A percentile compares a stretch with the other conserved stretches of the same genome.
Conservation (phyloP, 2,888 invertebrate genomes). For the Hypselothyrea guttata region DNA sequence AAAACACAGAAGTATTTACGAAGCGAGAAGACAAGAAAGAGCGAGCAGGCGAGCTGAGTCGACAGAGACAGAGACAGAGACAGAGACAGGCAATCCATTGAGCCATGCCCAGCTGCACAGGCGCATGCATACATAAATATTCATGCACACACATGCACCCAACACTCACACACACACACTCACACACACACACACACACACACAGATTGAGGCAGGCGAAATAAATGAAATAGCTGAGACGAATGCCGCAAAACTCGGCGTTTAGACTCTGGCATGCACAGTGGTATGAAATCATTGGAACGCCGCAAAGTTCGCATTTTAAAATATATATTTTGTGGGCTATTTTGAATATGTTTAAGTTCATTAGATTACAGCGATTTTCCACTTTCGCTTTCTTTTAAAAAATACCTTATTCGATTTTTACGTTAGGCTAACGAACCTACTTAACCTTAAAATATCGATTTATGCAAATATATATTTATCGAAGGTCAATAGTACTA, state of each 20-base stretch:
- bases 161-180: slow-evolving; percentile 1
- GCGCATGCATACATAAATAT: neutral
- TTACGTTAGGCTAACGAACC: no score
- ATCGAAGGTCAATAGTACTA: no score
- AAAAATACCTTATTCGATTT: no score
- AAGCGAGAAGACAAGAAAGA: slow-evolving; percentile 15
- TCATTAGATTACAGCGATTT: no score
- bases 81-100: slow-evolving; percentile 35
- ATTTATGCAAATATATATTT: no score
- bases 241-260: slow-evolving; percentile 58
- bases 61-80: slow-evolving; percentile 2
- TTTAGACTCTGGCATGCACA: slow-evolving; percentile 64
- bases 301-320: no score
- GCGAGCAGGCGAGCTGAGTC: neutral
- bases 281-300: slow-evolving; percentile 35
- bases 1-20: slow-evolving; percentile 27
- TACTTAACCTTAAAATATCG: no score
- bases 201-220: slow-evolving; percentile 35
- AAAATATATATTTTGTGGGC: no score
- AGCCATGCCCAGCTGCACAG: slow-evolving; percentile 36
- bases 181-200: slow-evolving; percentile 1
- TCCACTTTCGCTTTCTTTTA: no score
- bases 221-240: slow-evolving; percentile 66
- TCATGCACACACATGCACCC: neutral
- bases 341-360: no score